Conservation (phyloP, 1,140 invertebrate species). For the Drosophila bifasciata region DNA sequence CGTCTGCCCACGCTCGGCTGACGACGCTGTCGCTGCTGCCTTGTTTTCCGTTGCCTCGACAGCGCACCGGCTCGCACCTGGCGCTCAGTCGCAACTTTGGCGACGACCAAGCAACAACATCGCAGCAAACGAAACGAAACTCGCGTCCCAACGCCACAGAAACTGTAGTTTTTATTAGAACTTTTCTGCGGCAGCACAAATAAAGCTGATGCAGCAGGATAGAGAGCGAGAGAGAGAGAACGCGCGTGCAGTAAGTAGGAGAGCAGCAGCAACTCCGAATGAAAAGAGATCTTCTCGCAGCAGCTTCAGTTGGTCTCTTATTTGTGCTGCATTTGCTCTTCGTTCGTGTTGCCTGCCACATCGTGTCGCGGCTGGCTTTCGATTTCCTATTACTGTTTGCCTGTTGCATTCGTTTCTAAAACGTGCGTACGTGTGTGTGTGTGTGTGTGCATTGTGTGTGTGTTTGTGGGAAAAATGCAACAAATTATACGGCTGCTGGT, state of each 20-base stretch:
- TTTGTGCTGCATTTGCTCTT: conserved; percentile 64
- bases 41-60: conserved; percentile 43
- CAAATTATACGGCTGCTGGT: conserved; percentile 49
- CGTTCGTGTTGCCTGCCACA: conserved; percentile 67
- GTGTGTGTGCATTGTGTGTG: conserved; percentile 21
- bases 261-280: no score
- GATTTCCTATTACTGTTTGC: conserved; percentile 2
- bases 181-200: conserved; percentile 31
- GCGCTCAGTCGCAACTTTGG: conserved; percentile 69
- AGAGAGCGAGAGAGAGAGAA: background rate
- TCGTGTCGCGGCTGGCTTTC: conserved; percentile 27
- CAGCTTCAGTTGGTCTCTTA: conserved; percentile 32
- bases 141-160: conserved; percentile 37
- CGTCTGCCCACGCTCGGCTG: conserved; percentile 37
- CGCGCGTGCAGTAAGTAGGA: background rate
- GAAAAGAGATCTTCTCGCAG: conserved; percentile 19
- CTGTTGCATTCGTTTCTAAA: background rate
- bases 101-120: conserved; percentile 71
- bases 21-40: conserved; percentile 17
- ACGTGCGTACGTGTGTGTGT: conserved; percentile 5
- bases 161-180: conserved; percentile 46
- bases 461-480: conserved; percentile 49
- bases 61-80: conserved; percentile 63
- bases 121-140: conserved; percentile 47
- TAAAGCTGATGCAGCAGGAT: conserved; percentile 17